Evolutionary conservation across 1,140 invertebrate genomes (phyloP).

Genomic region (Aphis craccivora): DNA sequence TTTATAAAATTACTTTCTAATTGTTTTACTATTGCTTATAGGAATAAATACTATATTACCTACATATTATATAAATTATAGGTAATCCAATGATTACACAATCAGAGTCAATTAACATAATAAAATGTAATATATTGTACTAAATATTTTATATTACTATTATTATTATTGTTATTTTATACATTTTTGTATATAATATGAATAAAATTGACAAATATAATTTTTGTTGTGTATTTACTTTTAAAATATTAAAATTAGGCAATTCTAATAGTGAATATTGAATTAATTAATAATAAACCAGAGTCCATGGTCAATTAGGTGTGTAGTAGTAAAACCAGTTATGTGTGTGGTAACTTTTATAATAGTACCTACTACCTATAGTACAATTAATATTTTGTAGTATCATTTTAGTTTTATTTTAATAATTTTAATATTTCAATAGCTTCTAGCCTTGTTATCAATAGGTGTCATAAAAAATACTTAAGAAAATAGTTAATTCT

Average conservation of each 20-base stretch:
- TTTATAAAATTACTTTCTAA: neutral
- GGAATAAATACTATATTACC: neutral
- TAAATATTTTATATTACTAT: neutral
- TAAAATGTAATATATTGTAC: neutral
- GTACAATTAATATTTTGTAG: neutral
- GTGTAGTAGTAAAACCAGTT: conserved; percentile 12
- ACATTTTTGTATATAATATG: neutral
- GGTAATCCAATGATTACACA: neutral
- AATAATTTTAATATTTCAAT: conserved; percentile 14
- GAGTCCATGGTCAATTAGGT: neutral
- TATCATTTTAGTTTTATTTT: neutral
- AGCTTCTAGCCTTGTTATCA: neutral
- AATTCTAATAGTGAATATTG: neutral
- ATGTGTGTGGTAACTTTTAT: neutral
- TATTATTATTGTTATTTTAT: neutral
- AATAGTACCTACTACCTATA: neutral
- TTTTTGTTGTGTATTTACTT: neutral
- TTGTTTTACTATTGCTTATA: neutral
- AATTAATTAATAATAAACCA: conserved; percentile 8
- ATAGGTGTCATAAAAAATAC: neutral
- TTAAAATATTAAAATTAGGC: neutral
- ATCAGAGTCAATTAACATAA: neutral
- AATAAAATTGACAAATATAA: neutral
- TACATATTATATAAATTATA: neutral
- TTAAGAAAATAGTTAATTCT: neutral